Base-by-base conservation (phyloP, 2,888 invertebrate genomes). In the Nomada goodeniana region DNA sequence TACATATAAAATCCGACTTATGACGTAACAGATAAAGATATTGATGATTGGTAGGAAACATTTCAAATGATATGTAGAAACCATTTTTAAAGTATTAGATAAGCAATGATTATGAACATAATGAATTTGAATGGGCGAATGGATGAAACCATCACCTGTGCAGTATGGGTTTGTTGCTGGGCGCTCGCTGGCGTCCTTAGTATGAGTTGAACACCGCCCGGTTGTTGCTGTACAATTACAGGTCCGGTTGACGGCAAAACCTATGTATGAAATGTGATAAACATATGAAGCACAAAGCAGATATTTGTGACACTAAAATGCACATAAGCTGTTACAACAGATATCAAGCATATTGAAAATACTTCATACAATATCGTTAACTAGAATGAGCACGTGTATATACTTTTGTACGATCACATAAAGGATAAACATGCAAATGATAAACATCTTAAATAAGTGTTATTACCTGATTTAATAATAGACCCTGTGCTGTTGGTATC, bases 201-300 rank as follows among this genome's bases (percentile, higher is more conserved):
- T 86, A 96, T 96, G 84, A 97, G 95, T 91, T 97, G 97, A 74
- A 97, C 96, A 64, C 96, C 96, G 88, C 96, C 96, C 68, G 96
- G 95, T 91, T 96, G 95, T 90, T 96, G 96, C 88, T 96, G 96
- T 82, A 96, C 95, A 89, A 96, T 92, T 83, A 96, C 95, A 68
- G 95, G 96, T 93, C 93, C 94, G 78, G 93, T 92, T 79, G 94
- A 93, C 80, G 94, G 93, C 85, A 94, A 91, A 87, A 94, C 93
- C 94, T 93, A 92, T 85, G 84, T 92, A 92, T 90, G 91, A 92
- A 93, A 92, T 91, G 91, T 91, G 89, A 90, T 86, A 82, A 88
- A 89, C 80, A 86, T 83, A 86, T 88, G 86, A 88, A 91, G 86
- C 90, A 89, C 77, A 89, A 91, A 91, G 89, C 88, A 78, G 80